Evolutionary conservation across 2,888 invertebrate genomes (phyloP).

Genomic region (Eupithecia pulchellata): DNA sequence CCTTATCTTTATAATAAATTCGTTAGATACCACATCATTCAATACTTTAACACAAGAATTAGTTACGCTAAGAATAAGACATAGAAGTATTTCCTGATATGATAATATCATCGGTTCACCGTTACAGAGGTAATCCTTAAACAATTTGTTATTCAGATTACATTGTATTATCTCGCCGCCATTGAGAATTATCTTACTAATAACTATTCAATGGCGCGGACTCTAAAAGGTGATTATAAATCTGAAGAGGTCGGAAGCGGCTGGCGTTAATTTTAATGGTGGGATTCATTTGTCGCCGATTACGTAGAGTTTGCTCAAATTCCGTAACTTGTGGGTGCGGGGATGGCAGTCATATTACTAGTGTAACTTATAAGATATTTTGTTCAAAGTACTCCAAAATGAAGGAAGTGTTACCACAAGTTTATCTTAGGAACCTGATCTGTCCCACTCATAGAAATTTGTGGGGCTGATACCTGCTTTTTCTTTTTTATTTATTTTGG

Average conservation of each 20-base stretch:
- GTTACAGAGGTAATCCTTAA: constrained; percentile 41
- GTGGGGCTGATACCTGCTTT: not conserved
- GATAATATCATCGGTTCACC: not conserved
- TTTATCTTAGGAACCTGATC: not conserved
- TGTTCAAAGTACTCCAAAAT: not conserved
- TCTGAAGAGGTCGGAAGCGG: constrained; percentile 75
- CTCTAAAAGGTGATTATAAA: constrained; percentile 75
- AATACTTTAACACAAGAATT: not conserved
- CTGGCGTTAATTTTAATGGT: constrained; percentile 76
- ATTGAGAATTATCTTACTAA: constrained; percentile 62
- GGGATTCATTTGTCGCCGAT: constrained; percentile 79
- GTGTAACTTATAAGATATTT: not conserved
- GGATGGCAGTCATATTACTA: not conserved
- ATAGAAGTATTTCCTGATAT: not conserved
- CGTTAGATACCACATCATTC: not conserved
- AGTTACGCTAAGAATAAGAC: not conserved
- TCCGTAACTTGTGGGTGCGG: constrained; percentile 50
- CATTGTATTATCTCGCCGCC: constrained; percentile 56
- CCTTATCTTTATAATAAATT: not conserved
- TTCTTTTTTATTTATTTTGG: not conserved
- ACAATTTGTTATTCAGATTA: constrained; percentile 58
- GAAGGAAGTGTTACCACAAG: not conserved
- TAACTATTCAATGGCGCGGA: constrained; percentile 63
- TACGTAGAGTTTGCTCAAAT: constrained; percentile 76
- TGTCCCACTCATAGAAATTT: not conserved